phyloP scores from a whole-genome alignment of 2,113 vertebrate genomes.

The Ciconia maguari region DNA sequence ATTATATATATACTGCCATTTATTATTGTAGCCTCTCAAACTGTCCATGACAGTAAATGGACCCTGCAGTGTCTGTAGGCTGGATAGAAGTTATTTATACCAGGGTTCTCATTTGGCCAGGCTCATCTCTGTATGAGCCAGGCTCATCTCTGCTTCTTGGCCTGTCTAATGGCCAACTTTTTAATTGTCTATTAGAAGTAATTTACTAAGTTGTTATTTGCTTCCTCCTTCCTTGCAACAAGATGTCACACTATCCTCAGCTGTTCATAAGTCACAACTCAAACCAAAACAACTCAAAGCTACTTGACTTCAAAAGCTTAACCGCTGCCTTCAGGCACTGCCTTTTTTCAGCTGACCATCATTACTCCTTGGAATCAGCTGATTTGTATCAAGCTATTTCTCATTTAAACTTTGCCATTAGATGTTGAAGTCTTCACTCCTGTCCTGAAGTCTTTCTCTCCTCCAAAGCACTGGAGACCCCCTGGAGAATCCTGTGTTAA shows the following conservation, averaged over 20 bases:
- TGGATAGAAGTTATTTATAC: not conserved
- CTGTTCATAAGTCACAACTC: not conserved
- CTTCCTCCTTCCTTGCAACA: not conserved
- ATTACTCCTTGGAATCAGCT: not conserved
- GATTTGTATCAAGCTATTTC: not conserved
- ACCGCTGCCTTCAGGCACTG: not conserved
- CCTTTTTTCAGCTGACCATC: not conserved
- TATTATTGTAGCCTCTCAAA: not conserved
- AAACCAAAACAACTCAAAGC: not conserved
- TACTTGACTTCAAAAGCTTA: not conserved
- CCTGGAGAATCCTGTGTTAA: not conserved
- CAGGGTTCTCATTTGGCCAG: not conserved
- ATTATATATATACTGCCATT: not conserved
- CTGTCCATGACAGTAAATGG: not conserved
- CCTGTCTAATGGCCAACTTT: not conserved
- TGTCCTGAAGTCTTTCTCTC: not conserved
- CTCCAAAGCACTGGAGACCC: not conserved
- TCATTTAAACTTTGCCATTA: not conserved
- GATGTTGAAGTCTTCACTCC: not conserved
- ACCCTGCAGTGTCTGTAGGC: accelerated
- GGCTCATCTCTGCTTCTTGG: not conserved
- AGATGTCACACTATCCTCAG: not conserved
- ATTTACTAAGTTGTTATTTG: not conserved
- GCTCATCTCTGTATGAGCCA: not conserved
- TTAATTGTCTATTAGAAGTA: not conserved